A percentile compares a stretch with the other conserved stretches of the same genome.
These are phyloP conservation scores for Psix sp. DNA, from an alignment of 1,140 invertebrate species.

Conservation along the genomic window DNA sequence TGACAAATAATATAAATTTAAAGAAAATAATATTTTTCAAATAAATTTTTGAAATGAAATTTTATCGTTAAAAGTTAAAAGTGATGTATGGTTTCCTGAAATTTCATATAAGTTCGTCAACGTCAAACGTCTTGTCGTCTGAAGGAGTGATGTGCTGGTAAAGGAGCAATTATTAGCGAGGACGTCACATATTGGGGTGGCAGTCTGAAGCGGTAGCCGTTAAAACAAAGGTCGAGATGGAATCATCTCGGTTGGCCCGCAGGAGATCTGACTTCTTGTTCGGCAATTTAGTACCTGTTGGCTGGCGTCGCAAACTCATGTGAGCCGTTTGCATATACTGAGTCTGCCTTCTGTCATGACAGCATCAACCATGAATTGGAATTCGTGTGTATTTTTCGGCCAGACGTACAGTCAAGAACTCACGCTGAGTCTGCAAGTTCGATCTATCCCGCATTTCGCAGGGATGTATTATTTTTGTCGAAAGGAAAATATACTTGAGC, in stretches of 20 bases:
- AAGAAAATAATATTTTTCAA: too few relatives aligned
- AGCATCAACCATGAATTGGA: slow-evolving; percentile 56
- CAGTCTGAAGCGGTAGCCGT: slow-evolving; percentile 44
- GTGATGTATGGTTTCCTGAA: slow-evolving; percentile 31
- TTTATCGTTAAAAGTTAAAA: too few relatives aligned
- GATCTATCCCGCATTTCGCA: slow-evolving; percentile 29
- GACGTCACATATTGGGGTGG: slow-evolving; percentile 44
- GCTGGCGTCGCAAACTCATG: slow-evolving; percentile 13
- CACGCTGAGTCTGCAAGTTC: slow-evolving; percentile 63
- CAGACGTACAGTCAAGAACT: slow-evolving; percentile 44
- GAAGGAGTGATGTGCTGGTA: slow-evolving; percentile 31
- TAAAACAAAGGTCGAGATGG: slow-evolving; percentile 42
- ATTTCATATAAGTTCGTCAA: slow-evolving; percentile 41
- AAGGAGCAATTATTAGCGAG: slow-evolving; percentile 47
- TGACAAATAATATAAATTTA: too few relatives aligned
- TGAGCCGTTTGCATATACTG: slow-evolving; percentile 30
- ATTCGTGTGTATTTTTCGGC: slow-evolving; percentile 63
- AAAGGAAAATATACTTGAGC: too few relatives aligned
- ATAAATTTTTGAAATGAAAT: too few relatives aligned
- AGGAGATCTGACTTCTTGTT: slow-evolving; percentile 51
- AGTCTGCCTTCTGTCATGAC: slow-evolving; percentile 49
- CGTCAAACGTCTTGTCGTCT: slow-evolving; percentile 30
- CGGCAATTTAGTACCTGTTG: slow-evolving; percentile 52
- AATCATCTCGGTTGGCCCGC: slow-evolving; percentile 46
- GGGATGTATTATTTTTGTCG: slow-evolving; percentile 6